Evolutionary conservation across 2,113 vertebrate genomes (phyloP).

Genomic region (Ciconia boyciana): DNA sequence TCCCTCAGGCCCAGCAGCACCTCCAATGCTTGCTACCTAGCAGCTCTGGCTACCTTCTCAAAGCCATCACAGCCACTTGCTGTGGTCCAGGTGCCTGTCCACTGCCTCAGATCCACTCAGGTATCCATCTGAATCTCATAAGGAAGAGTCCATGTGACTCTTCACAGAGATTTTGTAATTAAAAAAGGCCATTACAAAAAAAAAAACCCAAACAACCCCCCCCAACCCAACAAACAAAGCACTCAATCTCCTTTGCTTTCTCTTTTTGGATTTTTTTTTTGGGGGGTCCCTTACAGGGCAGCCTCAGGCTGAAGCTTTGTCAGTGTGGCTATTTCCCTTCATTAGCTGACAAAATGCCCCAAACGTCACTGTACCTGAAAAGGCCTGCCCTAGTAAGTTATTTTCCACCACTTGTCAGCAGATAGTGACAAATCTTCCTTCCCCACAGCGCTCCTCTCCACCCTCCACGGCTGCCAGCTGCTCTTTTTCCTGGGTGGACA

Average conservation of each 20-base stretch:
- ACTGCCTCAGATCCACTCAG: not conserved
- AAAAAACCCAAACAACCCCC: not conserved
- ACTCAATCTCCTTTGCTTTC: not conserved
- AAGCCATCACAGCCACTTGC: not conserved
- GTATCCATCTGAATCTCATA: not conserved
- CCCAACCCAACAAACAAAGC: not conserved
- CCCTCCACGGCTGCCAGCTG: not conserved
- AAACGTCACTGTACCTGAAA: not conserved
- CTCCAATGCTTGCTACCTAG: not conserved
- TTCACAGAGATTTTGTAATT: not conserved
- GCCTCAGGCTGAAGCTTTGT: not conserved
- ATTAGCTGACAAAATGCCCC: not conserved
- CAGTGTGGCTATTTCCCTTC: rapidly evolving
- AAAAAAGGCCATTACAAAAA: not conserved
- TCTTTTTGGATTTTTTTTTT: not conserved
- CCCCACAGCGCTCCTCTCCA: not conserved
- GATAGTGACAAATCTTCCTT: not conserved
- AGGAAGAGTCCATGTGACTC: not conserved
- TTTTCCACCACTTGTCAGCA: not conserved
- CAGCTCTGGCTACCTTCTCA: not conserved
- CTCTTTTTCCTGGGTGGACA: not conserved
- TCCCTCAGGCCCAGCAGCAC: not conserved
- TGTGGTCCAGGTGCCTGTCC: not conserved
- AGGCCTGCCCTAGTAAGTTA: not conserved
- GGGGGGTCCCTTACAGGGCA: not conserved